Evolutionary conservation across 1,140 invertebrate genomes (phyloP).

Genomic region (Stegodyphus mimosarum): DNA sequence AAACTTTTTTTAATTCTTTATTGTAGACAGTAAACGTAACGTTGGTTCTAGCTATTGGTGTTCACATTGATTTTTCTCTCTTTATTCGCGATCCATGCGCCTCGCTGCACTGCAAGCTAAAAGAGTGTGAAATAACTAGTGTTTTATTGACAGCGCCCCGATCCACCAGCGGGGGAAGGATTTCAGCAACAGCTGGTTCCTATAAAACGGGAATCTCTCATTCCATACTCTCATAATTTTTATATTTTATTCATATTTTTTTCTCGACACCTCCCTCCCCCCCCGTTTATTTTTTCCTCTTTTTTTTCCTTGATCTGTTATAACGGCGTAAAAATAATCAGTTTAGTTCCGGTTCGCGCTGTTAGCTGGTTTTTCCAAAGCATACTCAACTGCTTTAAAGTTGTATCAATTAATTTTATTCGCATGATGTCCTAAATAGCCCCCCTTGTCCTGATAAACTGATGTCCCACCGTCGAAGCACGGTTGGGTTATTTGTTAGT

Average conservation of each 20-base stretch:
- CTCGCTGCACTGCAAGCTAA: conserved; percentile 27
- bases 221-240: conserved; percentile 28
- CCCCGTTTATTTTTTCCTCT: conserved; percentile 4
- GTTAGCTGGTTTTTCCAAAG: conserved; percentile 37
- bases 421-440: conserved; percentile 54
- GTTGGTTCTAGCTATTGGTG: not conserved
- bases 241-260: conserved; percentile 38
- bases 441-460: conserved; percentile 28
- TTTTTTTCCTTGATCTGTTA: conserved; percentile 13
- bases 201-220: conserved; percentile 58
- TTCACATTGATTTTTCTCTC: conserved; percentile 36
- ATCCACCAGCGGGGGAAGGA: conserved; percentile 48
- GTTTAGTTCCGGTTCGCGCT: conserved; percentile 53
- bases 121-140: conserved; percentile 57
- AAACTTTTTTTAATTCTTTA: not conserved
- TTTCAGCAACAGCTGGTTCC: conserved; percentile 57
- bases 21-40: not conserved
- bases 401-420: conserved; percentile 62
- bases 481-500: conserved; percentile 59
- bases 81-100: conserved; percentile 32
- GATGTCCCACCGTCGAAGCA: conserved; percentile 29
- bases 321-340: conserved; percentile 60
- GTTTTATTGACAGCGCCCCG: conserved; percentile 53
- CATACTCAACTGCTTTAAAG: conserved; percentile 58
- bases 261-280: conserved; percentile 9